These are phyloP conservation scores for Lepidurus apus DNA, from an alignment of 1,140 invertebrate genomes.

Conservation along the genomic window DNA sequence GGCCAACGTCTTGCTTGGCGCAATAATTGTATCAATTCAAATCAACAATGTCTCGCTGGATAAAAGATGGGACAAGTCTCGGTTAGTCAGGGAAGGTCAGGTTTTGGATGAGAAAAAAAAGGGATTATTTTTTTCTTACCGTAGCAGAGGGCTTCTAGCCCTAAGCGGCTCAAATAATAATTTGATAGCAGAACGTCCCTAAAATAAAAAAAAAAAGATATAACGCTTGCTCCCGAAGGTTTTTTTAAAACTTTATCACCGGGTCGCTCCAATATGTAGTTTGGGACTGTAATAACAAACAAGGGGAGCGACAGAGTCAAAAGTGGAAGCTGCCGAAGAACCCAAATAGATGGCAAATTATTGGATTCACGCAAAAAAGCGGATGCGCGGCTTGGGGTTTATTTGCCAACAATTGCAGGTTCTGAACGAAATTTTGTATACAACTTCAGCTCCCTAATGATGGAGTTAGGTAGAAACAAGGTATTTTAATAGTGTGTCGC, in stretches of 20 bases:
- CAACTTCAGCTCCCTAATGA: conserved; percentile 5
- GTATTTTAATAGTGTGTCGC: background rate
- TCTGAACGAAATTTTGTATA: background rate
- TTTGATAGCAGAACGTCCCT: background rate
- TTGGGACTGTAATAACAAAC: background rate
- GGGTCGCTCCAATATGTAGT: no score
- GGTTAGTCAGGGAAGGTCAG: background rate
- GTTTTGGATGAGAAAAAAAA: background rate
- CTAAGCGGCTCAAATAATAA: no score
- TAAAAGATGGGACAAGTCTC: background rate
- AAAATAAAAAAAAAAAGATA: background rate
- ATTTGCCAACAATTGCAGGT: background rate
- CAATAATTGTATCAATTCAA: conserved; percentile 16
- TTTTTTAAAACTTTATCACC: no score
- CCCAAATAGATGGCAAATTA: background rate
- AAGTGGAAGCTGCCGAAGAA: background rate
- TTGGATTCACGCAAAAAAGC: background rate
- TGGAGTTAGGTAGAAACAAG: background rate
- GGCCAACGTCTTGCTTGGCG: background rate
- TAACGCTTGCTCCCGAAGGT: background rate
- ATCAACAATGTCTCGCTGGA: background rate
- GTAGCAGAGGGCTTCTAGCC: no score
- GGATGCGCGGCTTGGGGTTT: background rate
- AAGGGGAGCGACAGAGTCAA: background rate
- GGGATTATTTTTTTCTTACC: background rate